A percentile compares a stretch with the other conserved stretches of the same genome.
phyloP scores from a whole-genome alignment of 2,888 invertebrate genomes.

The Diaprepes abbreviatus region DNA sequence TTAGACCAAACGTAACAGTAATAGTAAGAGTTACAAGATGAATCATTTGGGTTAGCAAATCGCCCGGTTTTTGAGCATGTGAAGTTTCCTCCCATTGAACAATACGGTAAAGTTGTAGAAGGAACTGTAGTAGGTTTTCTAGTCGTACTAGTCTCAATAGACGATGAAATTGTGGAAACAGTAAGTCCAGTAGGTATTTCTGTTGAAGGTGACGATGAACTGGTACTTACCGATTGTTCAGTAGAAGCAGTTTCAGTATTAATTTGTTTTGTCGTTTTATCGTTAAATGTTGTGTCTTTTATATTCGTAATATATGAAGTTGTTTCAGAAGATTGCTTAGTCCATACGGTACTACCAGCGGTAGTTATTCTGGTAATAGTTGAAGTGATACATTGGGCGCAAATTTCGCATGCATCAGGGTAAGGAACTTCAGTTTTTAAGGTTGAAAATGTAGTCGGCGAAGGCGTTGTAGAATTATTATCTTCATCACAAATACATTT shows the following conservation, averaged over 20 bases:
- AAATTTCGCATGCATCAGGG: background rate
- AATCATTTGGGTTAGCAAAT: constrained; percentile 48
- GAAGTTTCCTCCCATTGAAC: constrained; percentile 26
- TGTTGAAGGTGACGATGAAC: background rate
- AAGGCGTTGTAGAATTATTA: background rate
- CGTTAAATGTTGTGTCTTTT: background rate
- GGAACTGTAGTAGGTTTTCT: background rate
- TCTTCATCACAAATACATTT: constrained; percentile 9
- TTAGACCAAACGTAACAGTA: no score
- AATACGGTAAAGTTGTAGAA: constrained; percentile 5
- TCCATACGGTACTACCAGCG: background rate
- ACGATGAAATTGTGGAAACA: background rate
- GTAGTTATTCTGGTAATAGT: background rate
- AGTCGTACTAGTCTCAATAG: background rate
- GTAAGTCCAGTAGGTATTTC: no score
- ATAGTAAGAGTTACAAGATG: constrained; percentile 48
- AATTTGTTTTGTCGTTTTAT: background rate
- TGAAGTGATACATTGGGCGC: background rate
- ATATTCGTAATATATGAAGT: background rate
- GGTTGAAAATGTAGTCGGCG: background rate
- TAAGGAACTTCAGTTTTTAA: background rate
- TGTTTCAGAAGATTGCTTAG: background rate
- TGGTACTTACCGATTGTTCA: background rate
- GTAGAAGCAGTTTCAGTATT: no score
- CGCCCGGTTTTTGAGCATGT: constrained; percentile 45